Base-by-base conservation (phyloP, 1,140 invertebrate genomes). In the Diorhabda carinulata region DNA sequence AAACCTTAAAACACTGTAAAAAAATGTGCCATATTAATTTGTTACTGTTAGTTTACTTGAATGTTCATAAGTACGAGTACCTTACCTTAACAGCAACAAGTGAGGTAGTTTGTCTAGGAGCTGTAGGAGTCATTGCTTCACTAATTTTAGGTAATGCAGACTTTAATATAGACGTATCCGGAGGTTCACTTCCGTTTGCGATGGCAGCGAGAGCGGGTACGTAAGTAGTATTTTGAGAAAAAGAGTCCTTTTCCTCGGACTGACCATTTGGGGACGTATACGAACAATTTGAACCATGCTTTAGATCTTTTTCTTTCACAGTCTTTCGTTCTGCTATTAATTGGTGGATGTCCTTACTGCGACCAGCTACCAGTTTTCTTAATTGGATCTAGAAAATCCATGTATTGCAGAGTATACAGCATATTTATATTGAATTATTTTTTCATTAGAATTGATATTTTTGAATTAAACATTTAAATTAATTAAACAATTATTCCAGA, bases 331-430 rank as follows among this genome's bases (percentile, higher is more conserved):
- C 73, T 2, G 70, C 61, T 62, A 76, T 77, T n/a, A 77, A 63
- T 57, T 74, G 70, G 68, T 76, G 74, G 47, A 77, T 77, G 52
- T 76, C 73, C 68, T 74, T 76, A 57, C 74, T 76, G 40, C 76
- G 70, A 6, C 76, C 76, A 64, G 70, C 57, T 52, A 77, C 76
- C 44, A 71, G 67, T 64, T 76, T 74, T 52, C 76, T 64, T 68
- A 73, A 68, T 57, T 74, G 73, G 56, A 77, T 74, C 76, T 77
- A 56, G 47, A 72, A 75, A 57, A 66, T 47, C 8, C 25, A 25
- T 25, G 25, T 25, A 25, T 25, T 25, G 25, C 1, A 25, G 25
- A 25, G 25, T 10, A 64, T 2, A 64, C 2, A 25, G 42, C 6
- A 41, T 61, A 41, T 25, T 25, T 25, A 25, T 25, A 25, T 25